A percentile compares a stretch with the other conserved stretches of the same genome.
Evolutionary conservation across 2,113 vertebrate genomes (phyloP).

Genomic region (Amazona vittata): DNA sequence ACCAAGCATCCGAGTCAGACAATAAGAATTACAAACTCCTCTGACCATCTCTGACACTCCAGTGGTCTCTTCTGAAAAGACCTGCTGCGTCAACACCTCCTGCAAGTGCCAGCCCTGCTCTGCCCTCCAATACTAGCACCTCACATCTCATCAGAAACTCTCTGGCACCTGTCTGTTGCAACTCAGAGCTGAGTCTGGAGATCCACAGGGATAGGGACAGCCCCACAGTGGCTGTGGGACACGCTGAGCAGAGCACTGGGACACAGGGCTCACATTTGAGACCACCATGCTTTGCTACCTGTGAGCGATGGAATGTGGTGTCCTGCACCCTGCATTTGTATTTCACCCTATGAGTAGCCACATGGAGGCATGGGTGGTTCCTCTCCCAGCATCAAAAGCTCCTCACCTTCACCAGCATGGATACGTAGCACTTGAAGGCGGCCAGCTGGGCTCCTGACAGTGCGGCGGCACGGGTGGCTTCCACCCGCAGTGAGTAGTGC

Average conservation of each 20-base stretch:
- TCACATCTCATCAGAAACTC: background rate
- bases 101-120: background rate
- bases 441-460: slow-evolving; percentile 77
- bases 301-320: accelerated
- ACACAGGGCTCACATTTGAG: background rate
- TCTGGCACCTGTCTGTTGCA: accelerated
- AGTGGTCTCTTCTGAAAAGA: background rate
- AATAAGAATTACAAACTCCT: background rate
- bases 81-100: background rate
- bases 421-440: slow-evolving; percentile 80
- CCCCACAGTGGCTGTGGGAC: accelerated
- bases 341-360: background rate
- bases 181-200: background rate
- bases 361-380: accelerated
- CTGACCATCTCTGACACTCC: background rate
- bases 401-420: slow-evolving; percentile 85
- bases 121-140: accelerated
- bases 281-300: accelerated
- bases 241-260: accelerated
- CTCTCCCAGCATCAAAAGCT: background rate
- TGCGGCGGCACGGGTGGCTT: slow-evolving; percentile 73
- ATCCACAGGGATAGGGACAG: background rate
- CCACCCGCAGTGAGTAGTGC: slow-evolving; percentile 87
- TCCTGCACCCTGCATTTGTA: accelerated
- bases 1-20: background rate